Base-by-base conservation (phyloP, 2,888 invertebrate genomes). In the Petrolisthes cinctipes region DNA sequence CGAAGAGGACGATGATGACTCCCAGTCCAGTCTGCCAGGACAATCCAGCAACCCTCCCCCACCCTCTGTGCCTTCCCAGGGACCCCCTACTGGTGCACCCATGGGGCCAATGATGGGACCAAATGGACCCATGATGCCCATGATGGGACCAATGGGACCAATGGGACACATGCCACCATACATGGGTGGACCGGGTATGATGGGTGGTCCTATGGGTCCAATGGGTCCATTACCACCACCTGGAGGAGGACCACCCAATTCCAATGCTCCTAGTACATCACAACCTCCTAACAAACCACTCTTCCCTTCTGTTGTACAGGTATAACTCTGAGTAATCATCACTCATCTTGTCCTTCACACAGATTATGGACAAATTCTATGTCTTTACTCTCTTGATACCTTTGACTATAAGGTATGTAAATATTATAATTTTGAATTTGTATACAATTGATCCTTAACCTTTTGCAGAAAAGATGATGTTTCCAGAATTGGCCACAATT, bases 51-150 rank as follows among this genome's bases (percentile, higher is more conserved):
- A 85, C 51, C 89, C 86, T 78, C 90, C 88, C 11, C 91, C 88
- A 78, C 53, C 68, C 73, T 37, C 37, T 37, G 85, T 89, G 83
- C 90, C 86, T 71, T 87, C 91, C n/a, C 85, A 91, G 84, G 90
- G 91, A 82, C 90, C 91, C 91, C 86, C 88, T 57, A 37, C 37
- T 37, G 37, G 37, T 37, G 89, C 88, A 66, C 90, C 86, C 56
- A 97, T 97, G 91, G 97, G 97, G 75, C 89, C 91, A 80, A 96
- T 97, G 92, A 96, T 97, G 92, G 96, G 97, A 92, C 97, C 97
- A 0, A 95, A 95, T 5, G 89, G 86, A 11, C 95, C 95, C 73
- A 97, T 97, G 93, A 96, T 96, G 92, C 93, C 94, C 91, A 95
- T 95, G 93, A 95, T 93, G 86, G 96, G 94, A 93, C 95, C 95